phyloP scores from a whole-genome alignment of 1,140 invertebrate species.

The Atopsyche davidsoni region DNA sequence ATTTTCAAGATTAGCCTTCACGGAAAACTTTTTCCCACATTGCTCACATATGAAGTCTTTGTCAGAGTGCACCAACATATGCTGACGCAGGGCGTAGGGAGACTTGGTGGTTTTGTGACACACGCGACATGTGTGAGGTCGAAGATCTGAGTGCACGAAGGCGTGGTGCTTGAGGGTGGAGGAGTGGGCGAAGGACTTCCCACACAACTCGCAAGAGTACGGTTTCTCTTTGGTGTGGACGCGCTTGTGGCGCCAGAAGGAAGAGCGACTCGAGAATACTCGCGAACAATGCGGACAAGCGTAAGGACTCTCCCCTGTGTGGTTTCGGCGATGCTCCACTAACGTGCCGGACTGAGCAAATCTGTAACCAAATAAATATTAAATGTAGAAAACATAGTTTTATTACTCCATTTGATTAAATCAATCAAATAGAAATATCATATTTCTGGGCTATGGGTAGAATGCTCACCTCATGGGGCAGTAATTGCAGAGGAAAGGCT shows the following conservation, averaged over 20 bases:
- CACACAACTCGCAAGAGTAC: conserved; percentile 45
- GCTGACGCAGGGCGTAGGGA: conserved; percentile 36
- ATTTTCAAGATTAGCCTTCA: conserved; percentile 50
- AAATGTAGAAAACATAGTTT: no score
- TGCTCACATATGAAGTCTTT: conserved; percentile 41
- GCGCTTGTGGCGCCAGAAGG: conserved; percentile 36
- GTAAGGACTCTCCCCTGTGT: conserved; percentile 44
- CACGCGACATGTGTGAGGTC: conserved; percentile 29
- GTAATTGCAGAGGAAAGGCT: conserved; percentile 52
- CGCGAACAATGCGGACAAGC: conserved; percentile 51
- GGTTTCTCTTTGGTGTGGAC: conserved; percentile 40
- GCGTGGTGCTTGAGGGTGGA: conserved; percentile 47
- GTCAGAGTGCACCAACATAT: conserved; percentile 36
- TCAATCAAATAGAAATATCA: no score
- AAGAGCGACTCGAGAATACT: conserved; percentile 43
- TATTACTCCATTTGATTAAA: no score
- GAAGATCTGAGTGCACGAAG: conserved; percentile 30
- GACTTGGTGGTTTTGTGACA: conserved; percentile 36
- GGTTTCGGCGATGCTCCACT: conserved; percentile 41
- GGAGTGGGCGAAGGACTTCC: conserved; percentile 55
- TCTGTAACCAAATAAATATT: no score
- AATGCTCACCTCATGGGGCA: conserved; percentile 41
- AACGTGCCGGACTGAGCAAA: conserved; percentile 45
- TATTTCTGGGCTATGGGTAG: no score
- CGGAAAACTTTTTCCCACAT: conserved; percentile 51